Conservation (phyloP, 2,113 vertebrate genomes). For the Nannobrachium achirus region DNA sequence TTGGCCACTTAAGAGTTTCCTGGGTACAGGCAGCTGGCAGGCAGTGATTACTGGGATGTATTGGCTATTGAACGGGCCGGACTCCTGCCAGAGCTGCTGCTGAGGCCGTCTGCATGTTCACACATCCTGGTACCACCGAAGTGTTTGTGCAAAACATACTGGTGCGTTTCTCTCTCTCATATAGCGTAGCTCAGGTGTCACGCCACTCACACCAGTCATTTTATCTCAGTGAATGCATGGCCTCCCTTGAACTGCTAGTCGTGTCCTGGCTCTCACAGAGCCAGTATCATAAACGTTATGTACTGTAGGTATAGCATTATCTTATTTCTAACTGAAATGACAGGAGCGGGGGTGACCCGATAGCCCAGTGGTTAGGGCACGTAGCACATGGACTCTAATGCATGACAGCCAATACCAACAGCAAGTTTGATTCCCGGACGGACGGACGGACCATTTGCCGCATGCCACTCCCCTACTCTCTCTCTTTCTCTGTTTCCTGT, state of each 20-base stretch:
- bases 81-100: slow-evolving; percentile 59
- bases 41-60: slow-evolving; percentile 51
- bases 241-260: slow-evolving; percentile 12
- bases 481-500: no score
- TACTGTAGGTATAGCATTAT: slow-evolving; percentile 43
- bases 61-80: slow-evolving; percentile 36
- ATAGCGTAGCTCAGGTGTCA: slow-evolving; percentile 26
- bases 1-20: slow-evolving; percentile 12
- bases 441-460: no score
- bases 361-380: no score
- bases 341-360: slow-evolving; percentile 34
- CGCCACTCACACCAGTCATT: slow-evolving; percentile 20
- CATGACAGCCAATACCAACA: no score
- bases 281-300: slow-evolving; percentile 25
- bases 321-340: slow-evolving; percentile 40
- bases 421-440: no score
- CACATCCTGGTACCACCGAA: slow-evolving; percentile 36
- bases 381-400: no score
- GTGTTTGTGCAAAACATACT: slow-evolving; percentile 25
- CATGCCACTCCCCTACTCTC: no score
- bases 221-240: slow-evolving; percentile 34
- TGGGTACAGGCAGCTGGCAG: slow-evolving; percentile 25
- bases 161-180: slow-evolving; percentile 15
- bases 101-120: slow-evolving; percentile 49
- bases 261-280: slow-evolving; percentile 18